Evolutionary conservation across 2,888 invertebrate genomes (phyloP).

Genomic region (Drosophila barbarae): DNA sequence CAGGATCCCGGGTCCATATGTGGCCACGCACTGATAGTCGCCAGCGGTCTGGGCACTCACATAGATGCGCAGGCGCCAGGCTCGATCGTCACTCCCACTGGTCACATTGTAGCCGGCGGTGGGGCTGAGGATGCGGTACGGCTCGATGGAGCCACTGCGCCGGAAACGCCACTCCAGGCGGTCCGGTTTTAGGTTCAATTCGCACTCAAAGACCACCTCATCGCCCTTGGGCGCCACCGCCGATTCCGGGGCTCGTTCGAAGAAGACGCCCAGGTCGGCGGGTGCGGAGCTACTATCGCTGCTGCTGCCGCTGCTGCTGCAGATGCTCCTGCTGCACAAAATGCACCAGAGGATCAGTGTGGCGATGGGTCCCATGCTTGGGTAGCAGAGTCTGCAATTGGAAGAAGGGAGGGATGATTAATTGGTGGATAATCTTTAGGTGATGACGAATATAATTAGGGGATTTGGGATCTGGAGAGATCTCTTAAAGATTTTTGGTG

Average conservation of each 20-base stretch:
- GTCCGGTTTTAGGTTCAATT: conserved; percentile 88
- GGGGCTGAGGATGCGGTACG: conserved; percentile 53
- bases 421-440: neutral
- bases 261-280: conserved; percentile 83
- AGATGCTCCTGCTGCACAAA: conserved; percentile 6
- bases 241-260: conserved; percentile 88
- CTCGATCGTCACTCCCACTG: conserved; percentile 73
- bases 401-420: neutral
- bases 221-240: conserved; percentile 89
- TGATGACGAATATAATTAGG: neutral
- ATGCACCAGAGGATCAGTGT: conserved; percentile 14
- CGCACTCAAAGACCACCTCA: conserved; percentile 90
- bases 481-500: neutral
- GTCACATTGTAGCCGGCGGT: conserved; percentile 76
- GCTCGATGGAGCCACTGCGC: conserved; percentile 72
- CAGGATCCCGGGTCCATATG: conserved; percentile 89
- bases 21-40: conserved; percentile 91
- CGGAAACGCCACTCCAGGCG: conserved; percentile 89
- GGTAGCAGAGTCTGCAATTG: conserved; percentile 3
- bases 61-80: conserved; percentile 80
- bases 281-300: conserved; percentile 10
- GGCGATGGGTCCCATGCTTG: conserved; percentile 3
- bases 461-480: neutral
- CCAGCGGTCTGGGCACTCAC: conserved; percentile 82
- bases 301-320: neutral